These are phyloP conservation scores for Todiramphus saurophagus DNA, from an alignment of 2,113 vertebrate species.

Conservation along the genomic window DNA sequence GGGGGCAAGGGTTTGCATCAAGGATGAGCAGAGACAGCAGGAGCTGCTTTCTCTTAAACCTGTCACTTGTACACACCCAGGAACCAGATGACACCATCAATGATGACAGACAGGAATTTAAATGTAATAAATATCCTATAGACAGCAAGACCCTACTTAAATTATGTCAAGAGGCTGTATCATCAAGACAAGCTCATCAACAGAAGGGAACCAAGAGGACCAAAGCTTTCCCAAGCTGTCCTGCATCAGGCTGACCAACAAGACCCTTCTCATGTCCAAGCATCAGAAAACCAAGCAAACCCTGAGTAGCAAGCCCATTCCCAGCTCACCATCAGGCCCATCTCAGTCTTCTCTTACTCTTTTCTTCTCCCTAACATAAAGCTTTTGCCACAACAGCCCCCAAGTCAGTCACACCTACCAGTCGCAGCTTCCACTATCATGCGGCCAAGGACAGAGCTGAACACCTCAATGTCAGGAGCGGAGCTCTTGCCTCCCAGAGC, in stretches of 20 bases:
- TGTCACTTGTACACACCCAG: fast-evolving
- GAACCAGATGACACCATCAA: not conserved
- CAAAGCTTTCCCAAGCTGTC: not conserved
- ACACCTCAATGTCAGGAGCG: fast-evolving
- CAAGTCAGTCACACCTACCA: not conserved
- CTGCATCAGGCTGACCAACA: not conserved
- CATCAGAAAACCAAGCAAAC: not conserved
- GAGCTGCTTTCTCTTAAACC: not conserved
- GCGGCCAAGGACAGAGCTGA: fast-evolving
- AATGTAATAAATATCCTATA: not conserved
- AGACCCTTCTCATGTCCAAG: not conserved
- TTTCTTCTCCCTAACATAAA: not conserved
- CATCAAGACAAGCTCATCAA: not conserved
- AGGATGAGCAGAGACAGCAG: fast-evolving
- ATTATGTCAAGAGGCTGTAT: not conserved
- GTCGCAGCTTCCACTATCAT: fast-evolving
- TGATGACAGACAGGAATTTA: not conserved
- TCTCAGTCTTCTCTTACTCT: not conserved
- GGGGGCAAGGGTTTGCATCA: not conserved
- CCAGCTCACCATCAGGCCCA: not conserved
- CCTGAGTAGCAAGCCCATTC: not conserved
- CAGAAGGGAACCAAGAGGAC: not conserved
- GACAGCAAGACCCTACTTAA: not conserved
- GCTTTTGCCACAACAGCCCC: not conserved
- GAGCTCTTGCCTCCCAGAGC: fast-evolving